phyloP scores from a whole-genome alignment of 2,113 vertebrate genomes.

The Malaclemys terrapin region DNA sequence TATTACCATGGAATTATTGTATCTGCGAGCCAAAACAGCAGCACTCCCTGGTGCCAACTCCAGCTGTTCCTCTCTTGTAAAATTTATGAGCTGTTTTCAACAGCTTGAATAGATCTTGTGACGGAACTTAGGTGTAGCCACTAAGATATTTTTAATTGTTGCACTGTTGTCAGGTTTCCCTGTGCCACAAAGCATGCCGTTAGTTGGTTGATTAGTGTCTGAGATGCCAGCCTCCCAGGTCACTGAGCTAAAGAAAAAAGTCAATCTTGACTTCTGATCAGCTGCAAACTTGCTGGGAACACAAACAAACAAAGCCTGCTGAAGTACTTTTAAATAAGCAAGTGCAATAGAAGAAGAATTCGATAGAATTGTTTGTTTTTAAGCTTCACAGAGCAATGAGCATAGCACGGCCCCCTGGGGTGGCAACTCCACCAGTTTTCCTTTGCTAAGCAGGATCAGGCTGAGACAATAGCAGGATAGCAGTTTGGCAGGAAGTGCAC shows the following conservation, averaged over 20 bases:
- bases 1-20: conserved; percentile 57
- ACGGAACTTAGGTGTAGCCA: conserved; percentile 11
- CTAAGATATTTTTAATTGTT: conserved; percentile 37
- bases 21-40: conserved; percentile 72
- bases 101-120: conserved; percentile 36
- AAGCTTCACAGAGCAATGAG: neutral
- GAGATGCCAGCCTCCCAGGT: neutral
- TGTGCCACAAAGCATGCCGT: neutral
- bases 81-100: conserved; percentile 66
- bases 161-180: neutral
- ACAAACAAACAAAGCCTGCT: neutral
- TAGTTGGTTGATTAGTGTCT: neutral
- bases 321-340: neutral
- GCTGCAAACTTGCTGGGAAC: neutral
- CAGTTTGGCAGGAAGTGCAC: neutral
- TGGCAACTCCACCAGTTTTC: neutral
- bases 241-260: neutral
- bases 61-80: conserved; percentile 72
- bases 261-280: neutral
- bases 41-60: conserved; percentile 60
- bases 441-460: neutral
- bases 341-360: neutral
- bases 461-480: neutral
- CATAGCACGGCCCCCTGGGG: neutral
- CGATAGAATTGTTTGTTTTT: neutral